Percentiles rank a stretch among this genome's conserved stretches.
Conservation (phyloP, 2,797 vertebrate species). For the Aldrovandia affinis region DNA sequence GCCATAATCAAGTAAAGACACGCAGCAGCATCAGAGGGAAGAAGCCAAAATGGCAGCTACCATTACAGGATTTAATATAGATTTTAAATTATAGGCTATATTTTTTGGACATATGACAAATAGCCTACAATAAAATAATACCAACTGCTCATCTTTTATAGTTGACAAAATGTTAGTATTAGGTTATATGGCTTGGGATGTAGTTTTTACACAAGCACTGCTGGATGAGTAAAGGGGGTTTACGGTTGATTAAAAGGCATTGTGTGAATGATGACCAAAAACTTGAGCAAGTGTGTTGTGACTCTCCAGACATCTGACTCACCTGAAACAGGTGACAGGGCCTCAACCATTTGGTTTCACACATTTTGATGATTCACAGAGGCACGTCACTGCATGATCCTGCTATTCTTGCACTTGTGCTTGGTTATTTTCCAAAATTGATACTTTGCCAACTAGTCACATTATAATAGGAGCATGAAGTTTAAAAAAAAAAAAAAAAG, state of each 20-base stretch:
- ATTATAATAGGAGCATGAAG: not conserved
- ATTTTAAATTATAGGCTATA: not conserved
- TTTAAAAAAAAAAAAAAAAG: not conserved
- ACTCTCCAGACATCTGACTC: not conserved
- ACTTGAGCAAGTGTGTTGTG: constrained; percentile 13
- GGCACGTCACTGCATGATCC: not conserved
- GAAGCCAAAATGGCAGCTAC: constrained; percentile 25
- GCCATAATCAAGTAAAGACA: constrained; percentile 44
- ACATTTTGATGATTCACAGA: constrained; percentile 27
- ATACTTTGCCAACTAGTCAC: not conserved
- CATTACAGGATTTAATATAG: not conserved
- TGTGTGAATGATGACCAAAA: constrained; percentile 11
- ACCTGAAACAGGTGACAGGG: constrained; percentile 7
- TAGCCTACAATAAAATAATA: not conserved
- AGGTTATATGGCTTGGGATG: not conserved
- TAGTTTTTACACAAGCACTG: not conserved
- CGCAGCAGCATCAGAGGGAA: constrained; percentile 24
- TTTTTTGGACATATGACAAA: not conserved
- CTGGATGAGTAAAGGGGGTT: constrained; percentile 2
- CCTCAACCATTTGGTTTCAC: constrained; percentile 18
- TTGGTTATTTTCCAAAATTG: not conserved
- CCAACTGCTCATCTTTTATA: not conserved
- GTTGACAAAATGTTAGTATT: not conserved
- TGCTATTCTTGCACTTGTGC: not conserved
- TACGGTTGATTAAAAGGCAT: not conserved